phyloP scores from a whole-genome alignment of 1,140 invertebrate species.

The Semibalanus balanoides region DNA sequence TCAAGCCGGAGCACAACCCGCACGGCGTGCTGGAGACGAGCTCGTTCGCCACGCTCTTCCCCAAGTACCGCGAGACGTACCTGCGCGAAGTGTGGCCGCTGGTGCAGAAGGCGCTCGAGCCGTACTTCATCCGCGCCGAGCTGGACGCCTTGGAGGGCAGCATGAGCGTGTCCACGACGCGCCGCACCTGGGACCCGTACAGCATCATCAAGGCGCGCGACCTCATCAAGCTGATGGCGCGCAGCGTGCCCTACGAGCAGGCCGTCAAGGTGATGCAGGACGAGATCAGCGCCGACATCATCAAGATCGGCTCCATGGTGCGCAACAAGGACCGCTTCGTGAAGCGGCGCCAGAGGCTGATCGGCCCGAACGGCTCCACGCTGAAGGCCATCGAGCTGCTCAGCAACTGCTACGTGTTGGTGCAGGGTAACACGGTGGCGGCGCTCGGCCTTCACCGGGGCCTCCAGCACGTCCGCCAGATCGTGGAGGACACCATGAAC shows the following conservation, averaged over 20 bases:
- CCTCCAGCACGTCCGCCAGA: constrained; percentile 58
- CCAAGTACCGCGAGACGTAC: constrained; percentile 92
- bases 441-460: constrained; percentile 91
- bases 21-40: constrained; percentile 60
- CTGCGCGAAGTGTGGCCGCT: constrained; percentile 90
- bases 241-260: constrained; percentile 95
- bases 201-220: constrained; percentile 94
- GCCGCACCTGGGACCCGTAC: constrained; percentile 98
- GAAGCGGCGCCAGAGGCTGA: constrained; percentile 82
- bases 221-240: constrained; percentile 82
- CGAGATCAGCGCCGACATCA: constrained; percentile 85
- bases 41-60: constrained; percentile 67
- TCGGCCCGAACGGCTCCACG: constrained; percentile 93
- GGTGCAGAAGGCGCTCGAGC: constrained; percentile 64
- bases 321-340: constrained; percentile 90
- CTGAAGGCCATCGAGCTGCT: constrained; percentile 94
- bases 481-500: constrained; percentile 95
- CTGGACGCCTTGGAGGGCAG: constrained; percentile 89
- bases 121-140: constrained; percentile 71
- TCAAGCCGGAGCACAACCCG: constrained; percentile 80
- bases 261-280: constrained; percentile 64
- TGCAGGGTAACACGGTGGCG: constrained; percentile 96
- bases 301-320: constrained; percentile 86
- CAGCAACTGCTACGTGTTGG: constrained; percentile 94
- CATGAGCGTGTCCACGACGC: constrained; percentile 87